Conservation (phyloP, 2,888 invertebrate species). For the Keiferia lycopersicella region DNA sequence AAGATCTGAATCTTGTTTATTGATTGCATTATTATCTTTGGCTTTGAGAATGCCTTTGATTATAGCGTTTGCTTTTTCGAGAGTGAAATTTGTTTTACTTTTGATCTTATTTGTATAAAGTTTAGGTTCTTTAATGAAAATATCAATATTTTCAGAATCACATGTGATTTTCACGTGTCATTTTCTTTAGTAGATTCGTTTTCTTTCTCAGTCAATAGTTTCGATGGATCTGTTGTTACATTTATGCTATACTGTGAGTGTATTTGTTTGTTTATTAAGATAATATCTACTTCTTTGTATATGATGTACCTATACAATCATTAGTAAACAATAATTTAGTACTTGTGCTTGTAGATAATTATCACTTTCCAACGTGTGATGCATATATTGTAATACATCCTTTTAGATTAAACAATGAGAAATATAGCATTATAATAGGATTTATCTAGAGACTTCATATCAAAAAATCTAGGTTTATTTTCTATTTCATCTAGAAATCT, state of each 20-base stretch:
- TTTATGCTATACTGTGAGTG: conserved; percentile 5
- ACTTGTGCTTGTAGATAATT: background rate
- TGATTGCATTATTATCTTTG: conserved; percentile 12
- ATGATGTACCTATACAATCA: background rate
- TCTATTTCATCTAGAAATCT: background rate
- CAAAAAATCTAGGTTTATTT: background rate
- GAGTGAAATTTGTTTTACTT: background rate
- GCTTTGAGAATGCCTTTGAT: conserved; percentile 9
- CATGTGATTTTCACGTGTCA: conserved; percentile 23
- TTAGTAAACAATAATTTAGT: background rate
- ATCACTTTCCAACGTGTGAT: background rate
- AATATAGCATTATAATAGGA: too few species aligned
- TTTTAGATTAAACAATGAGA: too few species aligned
- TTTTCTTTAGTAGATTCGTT: conserved; percentile 7
- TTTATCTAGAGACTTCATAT: too few species aligned
- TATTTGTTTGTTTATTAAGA: background rate
- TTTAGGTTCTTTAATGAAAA: background rate
- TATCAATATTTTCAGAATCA: background rate
- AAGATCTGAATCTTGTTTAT: background rate
- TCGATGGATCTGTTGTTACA: conserved; percentile 2
- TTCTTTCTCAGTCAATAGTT: conserved; percentile 4
- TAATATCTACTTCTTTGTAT: background rate
- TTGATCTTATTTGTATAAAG: conserved; percentile 8
- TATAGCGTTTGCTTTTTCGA: background rate
- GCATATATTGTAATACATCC: background rate